These are phyloP conservation scores for Hipposideros larvatus DNA, from an alignment of 2,797 vertebrate genomes.

Conservation along the genomic window DNA sequence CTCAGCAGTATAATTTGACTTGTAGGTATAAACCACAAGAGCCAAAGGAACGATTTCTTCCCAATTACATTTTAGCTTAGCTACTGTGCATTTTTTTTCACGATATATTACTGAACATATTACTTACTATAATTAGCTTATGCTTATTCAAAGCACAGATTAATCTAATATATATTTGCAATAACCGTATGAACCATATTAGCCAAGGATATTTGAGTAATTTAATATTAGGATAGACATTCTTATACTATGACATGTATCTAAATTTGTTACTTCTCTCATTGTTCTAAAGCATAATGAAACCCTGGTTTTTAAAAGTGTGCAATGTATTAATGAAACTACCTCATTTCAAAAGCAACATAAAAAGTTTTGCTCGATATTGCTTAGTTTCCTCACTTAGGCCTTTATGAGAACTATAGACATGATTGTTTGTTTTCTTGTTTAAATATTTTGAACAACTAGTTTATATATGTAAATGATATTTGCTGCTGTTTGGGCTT, in stretches of 20 bases:
- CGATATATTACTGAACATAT: background rate
- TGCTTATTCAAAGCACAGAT: conserved; percentile 40
- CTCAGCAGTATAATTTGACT: background rate
- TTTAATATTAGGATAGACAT: conserved; percentile 16
- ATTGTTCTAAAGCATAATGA: background rate
- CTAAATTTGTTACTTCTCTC: background rate
- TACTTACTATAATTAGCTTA: conserved; percentile 54
- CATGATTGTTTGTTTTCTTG: background rate
- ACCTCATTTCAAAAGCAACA: background rate
- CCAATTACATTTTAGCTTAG: conserved; percentile 30
- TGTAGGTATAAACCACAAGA: background rate
- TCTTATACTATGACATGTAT: background rate
- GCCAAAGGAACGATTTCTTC: background rate
- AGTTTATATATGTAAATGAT: background rate
- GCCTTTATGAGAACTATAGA: background rate
- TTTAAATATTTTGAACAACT: background rate
- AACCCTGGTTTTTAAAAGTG: background rate
- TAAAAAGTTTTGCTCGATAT: background rate
- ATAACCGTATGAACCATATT: background rate
- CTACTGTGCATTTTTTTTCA: conserved; percentile 9
- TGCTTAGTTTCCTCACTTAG: background rate
- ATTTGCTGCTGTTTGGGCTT: background rate
- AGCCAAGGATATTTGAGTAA: background rate
- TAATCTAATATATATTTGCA: conserved; percentile 11
- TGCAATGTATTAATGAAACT: background rate